Base-by-base conservation (phyloP, 1,140 invertebrate species). In the Drosophila littoralis region DNA sequence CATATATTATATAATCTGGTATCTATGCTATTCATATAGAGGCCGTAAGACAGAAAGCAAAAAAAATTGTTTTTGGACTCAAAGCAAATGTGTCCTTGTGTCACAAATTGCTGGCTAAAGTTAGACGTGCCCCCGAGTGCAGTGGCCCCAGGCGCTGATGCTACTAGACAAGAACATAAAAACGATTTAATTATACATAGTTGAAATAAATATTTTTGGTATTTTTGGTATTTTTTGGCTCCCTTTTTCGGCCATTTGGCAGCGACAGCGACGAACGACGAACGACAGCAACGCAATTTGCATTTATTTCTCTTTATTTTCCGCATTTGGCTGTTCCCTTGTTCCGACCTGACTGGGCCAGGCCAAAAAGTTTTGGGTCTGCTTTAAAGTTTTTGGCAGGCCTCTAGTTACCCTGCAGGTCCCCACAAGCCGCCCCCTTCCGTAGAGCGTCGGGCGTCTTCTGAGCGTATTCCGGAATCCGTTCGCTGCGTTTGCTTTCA, bases 401-500 rank as follows among this genome's bases (percentile, higher is more conserved):
- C 59, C 63, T 50, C 55, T 51, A 46, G 52, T 57, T 65, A 57
- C 52, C 36, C 28, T 36, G n/a, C 35, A 51, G 36, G 32, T 36
- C 17, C 33, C 12, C 15, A 46, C 6, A n/a, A n/a, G n/a, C 5
- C 35, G 9, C 7, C 6, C 8, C 59, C 45, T 12, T 33, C 40
- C 7, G 5, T 33, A 28, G 12, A 22, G 33, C 8, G 46, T 63
- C 68, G 55, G 54, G 10, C 48, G 38, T 17, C 35, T 66, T 57
- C 42, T 66, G 10, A 51, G 32, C 69, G 36, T 58, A 58, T 59
- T 50, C 54, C 63, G 54, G 54, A 38, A n/a, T 60, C 36, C 71
- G 75, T 77, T 71, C 72, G 75, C 54, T 77, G 81, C 82, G 78
- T 81, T 84, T 77, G 82, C 81, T 86, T 85, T 85, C 81, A 85